Conservation (phyloP, 1,140 invertebrate species). For the Sminthurinus signatus region DNA sequence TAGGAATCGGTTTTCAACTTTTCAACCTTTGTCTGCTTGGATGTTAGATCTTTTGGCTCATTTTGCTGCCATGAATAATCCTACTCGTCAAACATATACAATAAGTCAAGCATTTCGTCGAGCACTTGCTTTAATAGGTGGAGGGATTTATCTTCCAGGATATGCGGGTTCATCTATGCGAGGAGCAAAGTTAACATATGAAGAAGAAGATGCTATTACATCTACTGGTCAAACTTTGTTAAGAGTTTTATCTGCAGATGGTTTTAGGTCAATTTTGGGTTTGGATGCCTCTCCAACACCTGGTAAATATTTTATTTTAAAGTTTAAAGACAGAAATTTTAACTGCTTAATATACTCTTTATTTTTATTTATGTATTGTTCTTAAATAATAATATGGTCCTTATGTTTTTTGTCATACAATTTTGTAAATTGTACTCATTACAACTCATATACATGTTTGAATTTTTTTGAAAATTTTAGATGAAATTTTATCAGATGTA, state of each 20-base stretch:
- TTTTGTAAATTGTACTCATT: too few species aligned
- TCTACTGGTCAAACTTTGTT: conserved; percentile 83
- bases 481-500: conserved; percentile 64
- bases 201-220: conserved; percentile 90
- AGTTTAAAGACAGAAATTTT: too few species aligned
- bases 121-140: conserved; percentile 80
- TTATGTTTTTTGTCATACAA: too few species aligned
- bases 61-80: conserved; percentile 95
- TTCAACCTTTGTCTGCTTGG: conserved; percentile 88
- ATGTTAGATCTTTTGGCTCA: conserved; percentile 93
- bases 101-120: conserved; percentile 83
- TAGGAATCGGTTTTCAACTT: conserved; percentile 76
- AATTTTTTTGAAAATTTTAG: conserved; percentile 24
- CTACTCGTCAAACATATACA: conserved; percentile 80
- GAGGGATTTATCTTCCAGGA: conserved; percentile 67
- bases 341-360: too few species aligned
- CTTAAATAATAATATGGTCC: too few species aligned
- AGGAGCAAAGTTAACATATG: conserved; percentile 87
- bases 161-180: conserved; percentile 82
- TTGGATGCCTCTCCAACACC: conserved; percentile 51
- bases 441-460: too few species aligned
- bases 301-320: too few species aligned
- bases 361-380: too few species aligned
- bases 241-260: conserved; percentile 81
- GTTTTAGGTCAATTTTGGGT: conserved; percentile 82